A percentile compares a stretch with the other conserved stretches of the same genome.
These are phyloP conservation scores for Equus quagga DNA, from an alignment of 2,113 vertebrate genomes.

Conservation along the genomic window DNA sequence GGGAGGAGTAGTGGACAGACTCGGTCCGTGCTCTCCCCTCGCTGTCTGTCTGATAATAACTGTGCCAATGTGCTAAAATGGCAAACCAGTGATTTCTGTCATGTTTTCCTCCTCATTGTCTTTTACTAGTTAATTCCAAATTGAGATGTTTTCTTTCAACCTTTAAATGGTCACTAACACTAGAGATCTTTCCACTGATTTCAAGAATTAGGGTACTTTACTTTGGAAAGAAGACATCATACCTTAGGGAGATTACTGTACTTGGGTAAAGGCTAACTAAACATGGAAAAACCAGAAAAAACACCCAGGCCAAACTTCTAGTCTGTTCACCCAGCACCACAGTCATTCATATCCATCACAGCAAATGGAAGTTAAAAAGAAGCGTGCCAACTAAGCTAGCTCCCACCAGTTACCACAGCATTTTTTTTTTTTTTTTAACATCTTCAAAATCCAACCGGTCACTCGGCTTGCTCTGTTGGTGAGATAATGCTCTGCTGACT, in stretches of 20 bases:
- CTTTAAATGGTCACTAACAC: not conserved
- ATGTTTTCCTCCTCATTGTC: not conserved
- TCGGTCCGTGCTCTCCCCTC: accelerated
- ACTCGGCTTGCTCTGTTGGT: not conserved
- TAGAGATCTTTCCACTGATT: not conserved
- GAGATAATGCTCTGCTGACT: not conserved
- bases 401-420: not conserved
- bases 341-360: not conserved
- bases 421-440: no score
- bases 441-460: not conserved
- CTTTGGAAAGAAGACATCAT: not conserved
- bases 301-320: not conserved
- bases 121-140: not conserved
- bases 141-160: not conserved
- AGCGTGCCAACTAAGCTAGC: no score
- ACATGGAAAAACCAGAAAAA: not conserved
- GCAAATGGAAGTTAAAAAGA: not conserved
- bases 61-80: accelerated
- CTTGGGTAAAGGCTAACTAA: not conserved
- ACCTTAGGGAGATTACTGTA: not conserved
- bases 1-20: not conserved
- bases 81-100: not conserved
- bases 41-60: accelerated
- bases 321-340: not conserved
- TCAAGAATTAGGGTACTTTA: not conserved